Evolutionary conservation across 2,113 vertebrate genomes (phyloP), one percentile per base, ranked within the genome.

Genomic region (Myrmecobius fasciatus): DNA sequence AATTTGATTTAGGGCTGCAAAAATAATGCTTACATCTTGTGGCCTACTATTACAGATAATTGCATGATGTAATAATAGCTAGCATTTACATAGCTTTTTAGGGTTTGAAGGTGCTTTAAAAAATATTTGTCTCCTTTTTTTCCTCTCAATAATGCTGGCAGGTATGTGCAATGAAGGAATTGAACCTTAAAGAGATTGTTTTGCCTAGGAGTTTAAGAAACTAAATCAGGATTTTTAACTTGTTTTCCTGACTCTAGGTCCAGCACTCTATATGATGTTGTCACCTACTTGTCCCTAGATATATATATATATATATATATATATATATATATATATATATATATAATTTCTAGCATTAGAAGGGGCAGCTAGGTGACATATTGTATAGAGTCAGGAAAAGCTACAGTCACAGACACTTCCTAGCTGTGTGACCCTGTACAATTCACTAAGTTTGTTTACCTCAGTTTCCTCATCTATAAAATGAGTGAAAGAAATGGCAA

Each of bases 11-110:
- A 91, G 7, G 11, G 51, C 26, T 24, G 8, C 46, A 75, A 90
- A 91, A 91, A 9, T 51, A 75, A 1, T 89, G 92, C 10, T 95
- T n/a, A 90, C 1, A n/a, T 89, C 92, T 94, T 95, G 53, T 53
- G 31, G 56, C 53, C 12, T n/a, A 20, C 83, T 89, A 2, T 94
- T 67, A 52, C 43, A 91, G 20, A 17, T 94, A 8, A 17, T 25
- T 93, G 89, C 92, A 17, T 43, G 94, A 10, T 89, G 90, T 36
- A 36, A 36, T n/a, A 67, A 36, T 67, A 14, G 14, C 31, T 67
- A 67, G 3, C 31, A 36, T 67, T 67, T 14, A 67, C 11, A 36
- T 31, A 22, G 14, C 3, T 75, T 31, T 67, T 60, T 36, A 67
- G 11, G 12, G 11, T n/a, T n/a, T 75, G 67, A 75, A 75, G 36